A percentile compares a stretch with the other conserved stretches of the same genome.
Conservation (phyloP, 2,888 invertebrate genomes). For the Aspidiotus destructor region DNA sequence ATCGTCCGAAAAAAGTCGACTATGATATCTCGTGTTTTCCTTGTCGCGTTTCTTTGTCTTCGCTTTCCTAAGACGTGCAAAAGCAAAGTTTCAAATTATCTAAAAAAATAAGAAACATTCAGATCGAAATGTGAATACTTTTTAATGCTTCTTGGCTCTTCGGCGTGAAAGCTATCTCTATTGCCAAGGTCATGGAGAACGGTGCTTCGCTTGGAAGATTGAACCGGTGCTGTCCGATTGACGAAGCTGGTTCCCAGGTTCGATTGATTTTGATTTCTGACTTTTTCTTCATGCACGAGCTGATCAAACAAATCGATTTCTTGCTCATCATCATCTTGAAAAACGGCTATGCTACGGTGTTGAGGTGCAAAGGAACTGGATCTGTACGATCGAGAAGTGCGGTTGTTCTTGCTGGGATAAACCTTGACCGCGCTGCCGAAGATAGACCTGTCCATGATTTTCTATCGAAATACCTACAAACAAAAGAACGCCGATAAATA, state of each 20-base stretch:
- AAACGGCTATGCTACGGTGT: background rate
- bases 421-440: slow-evolving; percentile 17
- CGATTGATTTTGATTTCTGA: background rate
- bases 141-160: no score
- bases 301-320: slow-evolving; percentile 10
- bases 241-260: background rate
- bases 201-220: no score
- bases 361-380: background rate
- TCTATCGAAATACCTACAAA: slow-evolving; percentile 42
- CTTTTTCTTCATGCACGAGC: slow-evolving; percentile 13
- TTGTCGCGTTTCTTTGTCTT: no score
- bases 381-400: slow-evolving; percentile 4
- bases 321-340: slow-evolving; percentile 10
- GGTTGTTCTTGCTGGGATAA: slow-evolving; percentile 12
- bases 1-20: no score
- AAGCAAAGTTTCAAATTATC: no score
- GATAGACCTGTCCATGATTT: slow-evolving; percentile 14
- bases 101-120: no score
- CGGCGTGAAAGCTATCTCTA: no score
- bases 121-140: no score
- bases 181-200: no score
- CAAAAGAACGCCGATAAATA: slow-evolving; percentile 68
- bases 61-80: no score
- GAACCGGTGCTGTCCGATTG: background rate
- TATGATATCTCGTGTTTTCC: no score